phyloP scores from a whole-genome alignment of 2,888 invertebrate species.

The Diarsia mendica region DNA sequence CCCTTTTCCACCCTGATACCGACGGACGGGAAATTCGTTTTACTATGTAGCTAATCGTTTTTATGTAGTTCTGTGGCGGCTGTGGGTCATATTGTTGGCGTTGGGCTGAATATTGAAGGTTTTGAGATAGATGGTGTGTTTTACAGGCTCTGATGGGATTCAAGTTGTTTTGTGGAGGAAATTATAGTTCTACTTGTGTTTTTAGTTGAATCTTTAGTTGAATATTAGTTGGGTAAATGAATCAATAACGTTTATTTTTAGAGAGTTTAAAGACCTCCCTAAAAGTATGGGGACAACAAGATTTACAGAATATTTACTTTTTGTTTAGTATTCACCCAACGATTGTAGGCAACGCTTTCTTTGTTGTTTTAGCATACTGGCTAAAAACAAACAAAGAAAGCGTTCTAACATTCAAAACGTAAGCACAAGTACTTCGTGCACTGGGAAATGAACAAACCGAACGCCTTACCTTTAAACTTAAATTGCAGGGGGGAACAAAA shows the following conservation, averaged over 20 bases:
- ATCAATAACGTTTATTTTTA: not conserved
- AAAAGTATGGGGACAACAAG: no score
- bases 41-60: constrained; percentile 72
- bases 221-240: not conserved
- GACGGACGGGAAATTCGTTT: constrained; percentile 77
- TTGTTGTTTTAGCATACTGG: not conserved
- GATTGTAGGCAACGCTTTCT: not conserved
- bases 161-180: not conserved
- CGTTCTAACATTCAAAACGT: constrained; percentile 16
- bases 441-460: constrained; percentile 59
- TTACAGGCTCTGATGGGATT: constrained; percentile 21
- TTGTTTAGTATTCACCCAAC: not conserved
- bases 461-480: constrained; percentile 63
- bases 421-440: constrained; percentile 54
- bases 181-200: not conserved
- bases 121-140: constrained; percentile 31
- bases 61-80: constrained; percentile 65
- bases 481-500: constrained; percentile 65
- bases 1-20: constrained; percentile 85
- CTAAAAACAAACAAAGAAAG: not conserved
- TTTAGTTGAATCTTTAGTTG: not conserved
- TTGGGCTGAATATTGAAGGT: constrained; percentile 42
- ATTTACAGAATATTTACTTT: not conserved
- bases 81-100: constrained; percentile 31
- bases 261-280: not conserved